Base-by-base conservation (phyloP, 2,797 vertebrate species). In the Sebastes vulpes region DNA sequence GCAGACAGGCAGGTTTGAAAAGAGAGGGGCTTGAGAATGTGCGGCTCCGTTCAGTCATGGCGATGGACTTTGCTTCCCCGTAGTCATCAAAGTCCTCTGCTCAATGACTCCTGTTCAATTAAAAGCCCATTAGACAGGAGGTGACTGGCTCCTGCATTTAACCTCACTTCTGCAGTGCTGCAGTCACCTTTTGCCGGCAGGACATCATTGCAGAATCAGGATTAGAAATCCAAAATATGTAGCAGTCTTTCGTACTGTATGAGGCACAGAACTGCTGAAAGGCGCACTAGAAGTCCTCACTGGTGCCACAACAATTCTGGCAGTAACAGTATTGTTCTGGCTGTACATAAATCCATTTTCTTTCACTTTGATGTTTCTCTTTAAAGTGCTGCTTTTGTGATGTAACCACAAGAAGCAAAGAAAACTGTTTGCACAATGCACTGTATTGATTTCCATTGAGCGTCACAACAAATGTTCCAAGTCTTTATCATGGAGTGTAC, bases 101-200 rank as follows among this genome's bases (percentile, higher is more conserved):
- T 86, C 75, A 79, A 84, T 87, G 86, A 87, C 73, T 91, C 68
- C 81, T 75, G 70, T 73, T 89, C 77, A 89, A 87, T 92, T 89
- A 93, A 87, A 85, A 86, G 61, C 73, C 85, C 82, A 87, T 91
- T 87, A 90, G 72, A 81, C 46, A 84, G 61, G 61, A 83, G 60
- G 72, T 64, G 60, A 71, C 56, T 67, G 66, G 18, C 50, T 67
- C 61, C 82, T 75, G 61, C 38, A 31, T 65, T 85, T 85, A 56
- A 74, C 78, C 79, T 81, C 54, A 53, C 50, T 50, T 75, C 25
- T 48, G 72, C 72, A 79, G 42, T 52, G 73, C 77, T 38, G 75
- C 75, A 77, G 58, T 86, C 75, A 84, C 75, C 56, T 79, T 79
- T 83, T 52, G 35, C 70, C 48, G 1, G 2, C 25, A 84, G 56